Evolutionary conservation across 2,888 invertebrate species (phyloP), one percentile per base, ranked within the genome.

Genomic region (Tubulanus polymorphus): DNA sequence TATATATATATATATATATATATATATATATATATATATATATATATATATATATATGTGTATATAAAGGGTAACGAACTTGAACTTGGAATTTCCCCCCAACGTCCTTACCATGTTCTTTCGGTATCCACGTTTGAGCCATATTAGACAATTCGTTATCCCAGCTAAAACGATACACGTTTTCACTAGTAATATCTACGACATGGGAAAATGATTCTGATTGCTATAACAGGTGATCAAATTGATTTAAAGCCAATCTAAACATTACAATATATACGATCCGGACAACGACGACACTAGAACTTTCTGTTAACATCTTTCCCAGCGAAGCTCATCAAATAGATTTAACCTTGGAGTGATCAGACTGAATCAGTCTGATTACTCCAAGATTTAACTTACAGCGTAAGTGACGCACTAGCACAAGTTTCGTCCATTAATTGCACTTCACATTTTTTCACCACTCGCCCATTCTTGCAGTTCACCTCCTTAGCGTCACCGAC

Each of bases 361-460:
- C n/a, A n/a, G n/a, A n/a, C n/a, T n/a, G n/a, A n/a, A n/a, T n/a
- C n/a, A n/a, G n/a, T n/a, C n/a, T n/a, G n/a, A n/a, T n/a, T n/a
- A n/a, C n/a, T n/a, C n/a, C n/a, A n/a, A n/a, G n/a, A n/a, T n/a
- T n/a, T n/a, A n/a, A n/a, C 71, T 70, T 65, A 76, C 76, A 76
- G 54, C 15, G 70, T 63, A 3, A 77, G 59, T 27, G 64, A 54
- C 61, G 76, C 73, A 47, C 63, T 62, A 15, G 63, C 48, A 49
- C 68, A 68, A 28, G 72, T 73, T 55, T 76, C 73, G 68, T 77
- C 77, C 64, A 74, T 69, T 41, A 77, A 53, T 54, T 69, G 67
- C 18, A 77, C 61, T 58, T 76, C 74, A 63, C 72, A 73, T 61
- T 70, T 67, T 47, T 68, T 67, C n/a, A 68, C 68, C 25, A 70